Percentiles rank a stretch among this genome's conserved stretches.
These are phyloP conservation scores for Scaptomyza flava DNA, from an alignment of 2,888 invertebrate genomes.

Conservation along the genomic window DNA sequence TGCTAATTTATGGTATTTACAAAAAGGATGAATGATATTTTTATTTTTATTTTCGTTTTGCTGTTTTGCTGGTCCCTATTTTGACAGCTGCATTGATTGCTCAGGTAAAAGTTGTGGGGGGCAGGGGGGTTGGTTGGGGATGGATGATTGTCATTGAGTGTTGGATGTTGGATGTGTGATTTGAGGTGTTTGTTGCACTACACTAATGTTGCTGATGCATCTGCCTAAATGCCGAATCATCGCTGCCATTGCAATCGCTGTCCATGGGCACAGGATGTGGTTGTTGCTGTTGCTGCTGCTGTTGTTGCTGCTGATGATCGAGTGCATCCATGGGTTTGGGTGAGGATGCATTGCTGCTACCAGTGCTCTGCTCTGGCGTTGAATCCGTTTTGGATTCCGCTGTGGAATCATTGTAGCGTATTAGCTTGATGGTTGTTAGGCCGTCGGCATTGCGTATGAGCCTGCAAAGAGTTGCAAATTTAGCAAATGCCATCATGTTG, in stretches of 20 bases:
- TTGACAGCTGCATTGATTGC: conserved; percentile 48
- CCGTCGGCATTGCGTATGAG: conserved; percentile 84
- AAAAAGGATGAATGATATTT: conserved; percentile 20
- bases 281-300: conserved; percentile 31
- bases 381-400: conserved; percentile 22
- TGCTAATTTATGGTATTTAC: conserved; percentile 52
- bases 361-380: conserved; percentile 29
- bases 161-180: conserved; percentile 1
- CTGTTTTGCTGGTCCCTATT: conserved; percentile 50
- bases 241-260: conserved; percentile 43
- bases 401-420: conserved; percentile 80
- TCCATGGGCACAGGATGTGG: conserved; percentile 51
- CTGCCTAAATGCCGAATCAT: conserved; percentile 57
- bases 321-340: conserved; percentile 63
- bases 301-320: conserved; percentile 50
- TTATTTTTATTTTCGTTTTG: conserved; percentile 15
- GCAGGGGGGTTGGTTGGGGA: background rate
- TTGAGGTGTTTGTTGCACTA: background rate
- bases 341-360: conserved; percentile 30
- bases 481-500: conserved; percentile 25
- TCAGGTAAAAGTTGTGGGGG: conserved; percentile 52
- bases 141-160: conserved; percentile 20
- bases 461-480: conserved; percentile 62
- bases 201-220: conserved; percentile 63
- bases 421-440: conserved; percentile 84